A percentile compares a stretch with the other conserved stretches of the same genome.
phyloP scores from a whole-genome alignment of 2,113 vertebrate genomes.

The Polypterus bichir region DNA sequence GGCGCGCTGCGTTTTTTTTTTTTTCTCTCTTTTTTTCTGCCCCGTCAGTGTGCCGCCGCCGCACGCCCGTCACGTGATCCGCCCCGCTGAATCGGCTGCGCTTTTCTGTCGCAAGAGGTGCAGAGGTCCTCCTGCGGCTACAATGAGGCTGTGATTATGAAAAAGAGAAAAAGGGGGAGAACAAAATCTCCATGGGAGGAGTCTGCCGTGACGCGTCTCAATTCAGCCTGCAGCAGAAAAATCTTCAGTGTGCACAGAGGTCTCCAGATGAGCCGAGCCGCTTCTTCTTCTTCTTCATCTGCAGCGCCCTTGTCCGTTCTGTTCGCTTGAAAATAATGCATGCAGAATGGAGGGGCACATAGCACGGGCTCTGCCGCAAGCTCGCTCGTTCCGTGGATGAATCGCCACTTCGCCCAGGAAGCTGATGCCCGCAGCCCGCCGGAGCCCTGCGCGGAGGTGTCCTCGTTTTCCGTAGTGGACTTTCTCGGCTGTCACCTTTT shows the following conservation, averaged over 20 bases:
- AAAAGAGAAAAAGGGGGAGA: constrained; percentile 18
- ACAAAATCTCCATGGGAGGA: constrained; percentile 40
- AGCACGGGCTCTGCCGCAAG: constrained; percentile 29
- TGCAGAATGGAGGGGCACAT: constrained; percentile 29
- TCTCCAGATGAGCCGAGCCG: constrained; percentile 7
- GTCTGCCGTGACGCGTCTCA: constrained; percentile 48
- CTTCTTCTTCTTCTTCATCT: constrained; percentile 14
- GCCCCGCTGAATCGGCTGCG: too few relatives aligned
- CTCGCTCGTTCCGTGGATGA: constrained; percentile 34
- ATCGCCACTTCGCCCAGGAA: constrained; percentile 19
- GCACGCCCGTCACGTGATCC: too few relatives aligned
- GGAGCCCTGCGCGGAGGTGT: constrained; percentile 32
- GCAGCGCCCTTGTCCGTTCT: constrained; percentile 7
- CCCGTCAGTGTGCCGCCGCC: too few relatives aligned
- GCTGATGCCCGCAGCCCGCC: constrained; percentile 20
- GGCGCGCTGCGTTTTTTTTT: not conserved
- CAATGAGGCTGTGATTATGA: constrained; percentile 41
- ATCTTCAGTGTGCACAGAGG: constrained; percentile 28
- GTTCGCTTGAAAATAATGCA: constrained; percentile 11
- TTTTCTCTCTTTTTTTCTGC: constrained; percentile 5
- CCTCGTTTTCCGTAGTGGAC: constrained; percentile 10
- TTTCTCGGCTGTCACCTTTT: not conserved
- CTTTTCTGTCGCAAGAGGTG: constrained; percentile 13
- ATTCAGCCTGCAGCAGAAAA: constrained; percentile 52
- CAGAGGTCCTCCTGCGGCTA: constrained; percentile 37